Evolutionary conservation across 2,888 invertebrate genomes (phyloP), one percentile per base, ranked within the genome.

Genomic region (Caenorhabditis japonica): DNA sequence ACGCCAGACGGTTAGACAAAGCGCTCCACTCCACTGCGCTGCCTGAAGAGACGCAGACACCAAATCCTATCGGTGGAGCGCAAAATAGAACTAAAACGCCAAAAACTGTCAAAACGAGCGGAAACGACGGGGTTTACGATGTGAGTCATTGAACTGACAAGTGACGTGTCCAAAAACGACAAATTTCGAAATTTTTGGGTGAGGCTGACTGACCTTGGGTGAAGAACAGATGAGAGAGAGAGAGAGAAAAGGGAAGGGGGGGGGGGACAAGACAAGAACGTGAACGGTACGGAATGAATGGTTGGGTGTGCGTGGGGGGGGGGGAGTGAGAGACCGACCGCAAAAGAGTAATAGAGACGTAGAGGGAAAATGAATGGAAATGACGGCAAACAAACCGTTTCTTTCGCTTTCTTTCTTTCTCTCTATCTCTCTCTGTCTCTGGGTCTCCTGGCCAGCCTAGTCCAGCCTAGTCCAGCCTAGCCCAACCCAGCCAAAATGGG

Each of bases 241-340:
- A 17, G 33, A 7, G 39, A 25, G 25, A n/a, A n/a, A n/a, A n/a
- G n/a, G n/a, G n/a, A n/a, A n/a, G n/a, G n/a, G n/a, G n/a, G n/a
- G n/a, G n/a, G n/a, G n/a, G n/a, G n/a, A n/a, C n/a, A n/a, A n/a
- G 17, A 23, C 39, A 3, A 53, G 38, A 53, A 53, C 51, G 52
- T 47, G 27, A 39, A 53, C 55, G 56, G n/a, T n/a, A n/a, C n/a
- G 34, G 66, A 66, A 58, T 66, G 58, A 43, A 43, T 34, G 49
- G 43, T 25, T 49, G 55, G 19, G 43, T 39, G 39, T 39, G 39
- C 23, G 64, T 41, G 27, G 21, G 43, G 33, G 41, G 30, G 49
- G 46, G 33, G 19, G 23, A 19, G 52, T 12, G 25, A 39, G 47
- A 30, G 23, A 56, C 19, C 52, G 53, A 64, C 64, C n/a, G 39